Evolutionary conservation across 1,140 invertebrate species (phyloP), one percentile per base, ranked within the genome.

Genomic region (Tetragnatha versicolor): DNA sequence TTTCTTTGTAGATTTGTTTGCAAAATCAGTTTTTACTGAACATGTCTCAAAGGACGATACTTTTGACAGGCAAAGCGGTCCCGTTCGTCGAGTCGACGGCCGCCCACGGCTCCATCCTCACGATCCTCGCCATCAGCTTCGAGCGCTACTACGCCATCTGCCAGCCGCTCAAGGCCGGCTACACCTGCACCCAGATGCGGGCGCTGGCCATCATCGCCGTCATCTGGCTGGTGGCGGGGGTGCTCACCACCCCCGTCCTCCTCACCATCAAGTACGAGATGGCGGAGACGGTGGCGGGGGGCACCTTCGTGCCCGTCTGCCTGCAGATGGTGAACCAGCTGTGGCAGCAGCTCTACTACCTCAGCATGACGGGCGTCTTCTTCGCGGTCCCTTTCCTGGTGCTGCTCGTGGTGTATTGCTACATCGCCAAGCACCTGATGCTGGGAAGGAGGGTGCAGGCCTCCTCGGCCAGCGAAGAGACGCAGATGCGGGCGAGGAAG

Each of bases 71-170:
- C 82, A 86, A 86, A 82, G 91, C 93, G 17, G 94, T 97, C 3
- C 94, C 95, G 0, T 97, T 96, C 84, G 91, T 97, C 47, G 95
- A 98, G 86, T 88, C 96, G 82, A 94, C 94, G 0, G 94, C 97
- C 20, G 94, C 95, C 1, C 94, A 97, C 85, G 94, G 94, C 14
- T 97, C 94, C 3, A 94, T 97, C 1, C 87, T 97, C 31, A 98
- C 95, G 14, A 97, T 98, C 80, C 87, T 98, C 82, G 95, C 95
- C 53, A 88, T 88, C 73, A 86, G 94, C 85, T 94, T 97, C 84
- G 96, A 98, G 85, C 89, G 96, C 6, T 98, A 97, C 87, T 96
- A 96, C 86, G 95, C 95, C 31, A 97, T 98, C 83, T 97, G 94
- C 85, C 91, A 95, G 82, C 96, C 95, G 0, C 86, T 98, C 49